These are phyloP conservation scores for Microdon myrmicae DNA, from an alignment of 2,888 invertebrate genomes.

Conservation along the genomic window DNA sequence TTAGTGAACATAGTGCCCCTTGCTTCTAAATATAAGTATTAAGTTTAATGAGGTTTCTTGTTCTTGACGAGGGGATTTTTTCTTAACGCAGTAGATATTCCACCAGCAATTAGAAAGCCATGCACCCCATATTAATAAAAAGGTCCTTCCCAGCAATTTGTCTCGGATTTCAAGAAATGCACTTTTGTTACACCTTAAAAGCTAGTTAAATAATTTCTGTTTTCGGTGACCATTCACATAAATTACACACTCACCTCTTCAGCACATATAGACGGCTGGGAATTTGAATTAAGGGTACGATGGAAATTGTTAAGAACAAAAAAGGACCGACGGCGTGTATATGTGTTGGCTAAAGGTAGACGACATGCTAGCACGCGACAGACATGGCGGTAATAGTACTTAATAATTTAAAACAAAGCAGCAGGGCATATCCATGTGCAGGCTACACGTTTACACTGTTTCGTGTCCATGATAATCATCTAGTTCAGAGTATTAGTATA, in stretches of 20 bases:
- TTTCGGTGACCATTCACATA: conserved; percentile 42
- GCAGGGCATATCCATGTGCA: conserved; percentile 19
- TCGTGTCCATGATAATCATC: conserved; percentile 45
- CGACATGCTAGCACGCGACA: conserved; percentile 49
- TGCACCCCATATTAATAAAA: too few species aligned
- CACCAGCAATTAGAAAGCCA: too few species aligned
- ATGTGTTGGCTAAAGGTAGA: conserved; percentile 8
- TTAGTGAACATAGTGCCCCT: conserved; percentile 23
- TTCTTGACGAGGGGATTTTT: too few species aligned
- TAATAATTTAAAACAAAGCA: conserved; percentile 52
- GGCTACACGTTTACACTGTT: conserved; percentile 34
- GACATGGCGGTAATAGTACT: conserved; percentile 52
- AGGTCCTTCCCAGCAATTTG: conserved; percentile 10
- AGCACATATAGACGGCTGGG: conserved; percentile 8
- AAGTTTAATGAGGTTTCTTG: background rate
- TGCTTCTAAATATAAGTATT: background rate
- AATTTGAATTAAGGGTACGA: too few species aligned
- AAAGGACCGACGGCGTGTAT: too few species aligned
- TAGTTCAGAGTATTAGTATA: conserved; percentile 9
- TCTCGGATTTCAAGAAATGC: conserved; percentile 49
- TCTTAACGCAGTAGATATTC: too few species aligned
- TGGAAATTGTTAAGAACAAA: too few species aligned
- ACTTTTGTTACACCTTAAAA: conserved; percentile 32
- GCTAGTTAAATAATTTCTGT: conserved; percentile 48
- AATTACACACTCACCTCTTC: conserved; percentile 45